Evolutionary conservation across 2,888 invertebrate genomes (phyloP).

Genomic region (Apamea monoglypha): DNA sequence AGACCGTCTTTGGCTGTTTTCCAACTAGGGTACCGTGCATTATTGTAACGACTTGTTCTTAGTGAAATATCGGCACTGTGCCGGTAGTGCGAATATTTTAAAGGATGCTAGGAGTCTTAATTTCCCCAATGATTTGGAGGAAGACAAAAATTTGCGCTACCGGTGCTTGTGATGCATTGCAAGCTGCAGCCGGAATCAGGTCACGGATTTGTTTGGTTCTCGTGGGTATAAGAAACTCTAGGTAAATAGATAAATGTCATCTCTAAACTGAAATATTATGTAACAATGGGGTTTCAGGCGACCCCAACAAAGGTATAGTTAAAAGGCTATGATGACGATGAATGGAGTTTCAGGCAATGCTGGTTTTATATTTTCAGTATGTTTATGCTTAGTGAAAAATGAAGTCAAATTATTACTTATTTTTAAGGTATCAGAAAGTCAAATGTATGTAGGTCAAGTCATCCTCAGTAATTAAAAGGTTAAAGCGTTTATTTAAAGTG

Average conservation of each 20-base stretch:
- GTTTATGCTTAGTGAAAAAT: background rate
- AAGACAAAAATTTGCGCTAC: constrained; percentile 39
- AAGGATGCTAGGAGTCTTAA: constrained; percentile 38
- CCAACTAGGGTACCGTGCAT: constrained; percentile 81
- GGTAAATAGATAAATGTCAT: background rate
- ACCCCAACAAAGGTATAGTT: background rate
- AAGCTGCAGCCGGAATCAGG: constrained; percentile 18
- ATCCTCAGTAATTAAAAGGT: background rate
- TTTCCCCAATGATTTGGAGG: constrained; percentile 59
- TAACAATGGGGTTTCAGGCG: background rate
- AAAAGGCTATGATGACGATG: background rate
- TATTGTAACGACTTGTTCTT: constrained; percentile 73
- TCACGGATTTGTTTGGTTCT: constrained; percentile 35
- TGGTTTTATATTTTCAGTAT: background rate
- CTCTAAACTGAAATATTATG: background rate
- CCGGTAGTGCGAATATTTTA: constrained; percentile 43
- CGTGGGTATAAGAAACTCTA: background rate
- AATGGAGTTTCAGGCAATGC: background rate
- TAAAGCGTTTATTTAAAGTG: background rate
- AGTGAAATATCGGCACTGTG: constrained; percentile 71
- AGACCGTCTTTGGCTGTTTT: constrained; percentile 73
- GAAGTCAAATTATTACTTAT: background rate
- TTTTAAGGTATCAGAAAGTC: background rate
- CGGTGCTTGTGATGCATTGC: constrained; percentile 33
- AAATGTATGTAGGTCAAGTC: background rate